Percentiles rank a stretch among this genome's conserved stretches.
Conservation (phyloP, 2,113 vertebrate species). For the Chloropsis hardwickii region DNA sequence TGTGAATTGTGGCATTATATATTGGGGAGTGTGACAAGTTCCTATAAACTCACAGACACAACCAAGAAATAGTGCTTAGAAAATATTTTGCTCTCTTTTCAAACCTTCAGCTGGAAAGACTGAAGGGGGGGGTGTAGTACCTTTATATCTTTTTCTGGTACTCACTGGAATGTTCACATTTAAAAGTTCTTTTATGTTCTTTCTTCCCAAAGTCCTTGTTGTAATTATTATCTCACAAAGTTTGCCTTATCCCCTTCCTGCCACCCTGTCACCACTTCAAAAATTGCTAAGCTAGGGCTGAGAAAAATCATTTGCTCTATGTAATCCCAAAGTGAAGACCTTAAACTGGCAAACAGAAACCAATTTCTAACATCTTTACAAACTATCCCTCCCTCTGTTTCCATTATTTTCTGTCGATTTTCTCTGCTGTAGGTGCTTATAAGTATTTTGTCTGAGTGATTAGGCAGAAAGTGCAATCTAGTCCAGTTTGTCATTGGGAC, state of each 20-base stretch:
- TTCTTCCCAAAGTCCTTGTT: conserved; percentile 6
- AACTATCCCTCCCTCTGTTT: background rate
- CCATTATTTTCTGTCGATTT: background rate
- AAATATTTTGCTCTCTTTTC: conserved; percentile 6
- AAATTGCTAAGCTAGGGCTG: background rate
- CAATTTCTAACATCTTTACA: background rate
- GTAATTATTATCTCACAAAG: background rate
- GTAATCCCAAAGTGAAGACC: background rate
- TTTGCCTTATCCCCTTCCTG: conserved; percentile 1
- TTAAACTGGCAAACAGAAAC: background rate
- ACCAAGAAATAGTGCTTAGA: background rate
- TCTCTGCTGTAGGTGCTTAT: background rate
- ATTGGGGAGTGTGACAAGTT: background rate
- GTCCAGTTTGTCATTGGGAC: background rate
- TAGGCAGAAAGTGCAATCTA: background rate
- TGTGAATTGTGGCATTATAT: background rate
- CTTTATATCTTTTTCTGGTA: conserved; percentile 1
- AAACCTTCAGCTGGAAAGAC: background rate
- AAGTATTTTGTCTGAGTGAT: background rate
- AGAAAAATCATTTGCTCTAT: conserved; percentile 3
- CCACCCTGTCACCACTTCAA: background rate
- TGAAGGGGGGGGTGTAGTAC: background rate
- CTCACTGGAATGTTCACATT: background rate
- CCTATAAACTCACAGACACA: conserved; percentile 10
- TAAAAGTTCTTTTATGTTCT: background rate